Evolutionary conservation across 2,797 vertebrate species (phyloP).

Genomic region (Melanotaenia trifasciata): DNA sequence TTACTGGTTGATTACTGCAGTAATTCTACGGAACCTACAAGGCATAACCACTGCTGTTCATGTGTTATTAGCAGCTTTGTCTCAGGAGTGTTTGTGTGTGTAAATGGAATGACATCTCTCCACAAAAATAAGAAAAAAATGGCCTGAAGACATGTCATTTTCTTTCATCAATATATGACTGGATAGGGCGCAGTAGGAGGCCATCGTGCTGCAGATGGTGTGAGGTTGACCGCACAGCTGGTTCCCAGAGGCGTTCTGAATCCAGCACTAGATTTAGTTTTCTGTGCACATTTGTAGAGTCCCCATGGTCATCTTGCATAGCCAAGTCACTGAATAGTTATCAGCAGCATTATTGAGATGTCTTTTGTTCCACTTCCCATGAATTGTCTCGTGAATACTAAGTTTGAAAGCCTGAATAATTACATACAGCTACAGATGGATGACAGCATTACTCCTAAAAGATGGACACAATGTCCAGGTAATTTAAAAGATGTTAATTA

Average conservation of each 20-base stretch:
- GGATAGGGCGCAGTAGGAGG: constrained; percentile 18
- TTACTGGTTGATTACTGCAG: constrained; percentile 22
- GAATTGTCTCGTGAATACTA: constrained; percentile 34
- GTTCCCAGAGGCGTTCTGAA: constrained; percentile 43
- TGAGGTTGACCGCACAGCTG: constrained; percentile 57
- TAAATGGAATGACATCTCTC: not conserved
- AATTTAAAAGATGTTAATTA: constrained; percentile 1
- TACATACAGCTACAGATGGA: constrained; percentile 10
- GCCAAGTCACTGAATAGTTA: constrained; percentile 54
- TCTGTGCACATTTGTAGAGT: constrained; percentile 48
- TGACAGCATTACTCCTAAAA: constrained; percentile 19
- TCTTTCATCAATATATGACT: constrained; percentile 21
- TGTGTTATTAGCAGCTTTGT: constrained; percentile 24
- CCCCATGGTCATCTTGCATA: constrained; percentile 40
- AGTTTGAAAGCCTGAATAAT: constrained; percentile 31
- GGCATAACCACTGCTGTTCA: not conserved
- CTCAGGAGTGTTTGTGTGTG: not conserved
- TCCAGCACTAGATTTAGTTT: constrained; percentile 56
- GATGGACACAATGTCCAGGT: constrained; percentile 10
- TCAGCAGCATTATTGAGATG: constrained; percentile 51
- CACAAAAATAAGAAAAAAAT: not conserved
- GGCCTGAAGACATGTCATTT: constrained; percentile 4
- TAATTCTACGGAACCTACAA: constrained; percentile 9
- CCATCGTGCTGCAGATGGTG: constrained; percentile 51
- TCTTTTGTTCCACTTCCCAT: constrained; percentile 45